Conservation (phyloP, 2,888 invertebrate genomes). For the Nephrotoma appendiculata region DNA sequence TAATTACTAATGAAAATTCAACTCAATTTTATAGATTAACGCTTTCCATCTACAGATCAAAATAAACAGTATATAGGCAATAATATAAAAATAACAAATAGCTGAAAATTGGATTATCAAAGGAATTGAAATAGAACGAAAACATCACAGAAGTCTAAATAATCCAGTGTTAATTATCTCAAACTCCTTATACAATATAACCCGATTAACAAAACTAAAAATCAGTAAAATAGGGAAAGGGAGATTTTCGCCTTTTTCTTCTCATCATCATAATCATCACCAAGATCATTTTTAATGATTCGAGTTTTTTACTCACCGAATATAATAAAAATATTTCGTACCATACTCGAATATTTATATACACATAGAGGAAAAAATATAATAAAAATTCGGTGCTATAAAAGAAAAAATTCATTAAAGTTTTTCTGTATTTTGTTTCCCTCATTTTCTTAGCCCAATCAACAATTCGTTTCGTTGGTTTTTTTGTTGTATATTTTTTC, state of each 20-base stretch:
- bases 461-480: not conserved
- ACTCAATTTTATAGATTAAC: not conserved
- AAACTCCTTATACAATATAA: not conserved
- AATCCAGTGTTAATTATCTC: not conserved
- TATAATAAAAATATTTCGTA: not conserved
- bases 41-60: not conserved
- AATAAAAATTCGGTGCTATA: not conserved
- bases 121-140: not conserved
- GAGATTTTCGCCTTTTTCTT: not conserved
- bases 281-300: not conserved
- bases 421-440: not conserved
- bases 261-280: not conserved
- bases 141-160: not conserved
- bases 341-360: not conserved
- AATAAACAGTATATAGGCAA: not conserved
- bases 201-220: not conserved
- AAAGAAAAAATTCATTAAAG: not conserved
- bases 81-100: not conserved
- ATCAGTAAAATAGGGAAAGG: not conserved
- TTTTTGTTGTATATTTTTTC: not conserved
- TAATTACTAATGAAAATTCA: not conserved
- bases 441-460: not conserved
- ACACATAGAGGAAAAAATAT: not conserved
- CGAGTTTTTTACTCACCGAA: not conserved
- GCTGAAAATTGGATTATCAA: not conserved